Evolutionary conservation across 2,888 invertebrate species (phyloP).

Genomic region (Anarsia innoxiella): DNA sequence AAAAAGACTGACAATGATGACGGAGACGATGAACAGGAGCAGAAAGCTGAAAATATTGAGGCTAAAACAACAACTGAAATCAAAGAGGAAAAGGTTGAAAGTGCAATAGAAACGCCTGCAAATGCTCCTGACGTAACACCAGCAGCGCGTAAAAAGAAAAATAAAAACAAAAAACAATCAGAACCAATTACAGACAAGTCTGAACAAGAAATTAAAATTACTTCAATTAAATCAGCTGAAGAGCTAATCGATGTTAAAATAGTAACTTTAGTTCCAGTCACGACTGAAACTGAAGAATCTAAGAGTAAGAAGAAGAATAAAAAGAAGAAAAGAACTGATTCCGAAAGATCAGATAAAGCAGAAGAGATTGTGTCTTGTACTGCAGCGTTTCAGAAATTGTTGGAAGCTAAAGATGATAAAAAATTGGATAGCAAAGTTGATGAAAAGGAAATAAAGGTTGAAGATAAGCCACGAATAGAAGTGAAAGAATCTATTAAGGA

Average conservation of each 20-base stretch:
- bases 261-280: slow-evolving; percentile 6
- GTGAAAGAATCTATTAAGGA: background rate
- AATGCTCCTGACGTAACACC: slow-evolving; percentile 26
- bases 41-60: slow-evolving; percentile 8
- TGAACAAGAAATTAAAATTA: slow-evolving; percentile 12
- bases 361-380: slow-evolving; percentile 44
- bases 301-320: slow-evolving; percentile 55
- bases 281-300: slow-evolving; percentile 27
- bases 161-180: slow-evolving; percentile 41
- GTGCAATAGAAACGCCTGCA: slow-evolving; percentile 13
- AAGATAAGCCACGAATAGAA: background rate
- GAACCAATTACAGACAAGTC: slow-evolving; percentile 11
- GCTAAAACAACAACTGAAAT: slow-evolving; percentile 11
- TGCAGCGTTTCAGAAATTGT: slow-evolving; percentile 42
- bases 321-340: slow-evolving; percentile 54
- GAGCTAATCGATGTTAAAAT: slow-evolving; percentile 13
- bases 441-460: slow-evolving; percentile 9
- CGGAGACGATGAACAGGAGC: slow-evolving; percentile 23
- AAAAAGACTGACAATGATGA: slow-evolving; percentile 40
- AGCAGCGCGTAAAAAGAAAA: slow-evolving; percentile 55
- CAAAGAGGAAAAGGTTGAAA: slow-evolving; percentile 13
- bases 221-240: slow-evolving; percentile 13
- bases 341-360: slow-evolving; percentile 47
- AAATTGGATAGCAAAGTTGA: slow-evolving; percentile 11
- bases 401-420: slow-evolving; percentile 28